Evolutionary conservation across 2,797 vertebrate species (phyloP).

Genomic region (Lophius americanus): DNA sequence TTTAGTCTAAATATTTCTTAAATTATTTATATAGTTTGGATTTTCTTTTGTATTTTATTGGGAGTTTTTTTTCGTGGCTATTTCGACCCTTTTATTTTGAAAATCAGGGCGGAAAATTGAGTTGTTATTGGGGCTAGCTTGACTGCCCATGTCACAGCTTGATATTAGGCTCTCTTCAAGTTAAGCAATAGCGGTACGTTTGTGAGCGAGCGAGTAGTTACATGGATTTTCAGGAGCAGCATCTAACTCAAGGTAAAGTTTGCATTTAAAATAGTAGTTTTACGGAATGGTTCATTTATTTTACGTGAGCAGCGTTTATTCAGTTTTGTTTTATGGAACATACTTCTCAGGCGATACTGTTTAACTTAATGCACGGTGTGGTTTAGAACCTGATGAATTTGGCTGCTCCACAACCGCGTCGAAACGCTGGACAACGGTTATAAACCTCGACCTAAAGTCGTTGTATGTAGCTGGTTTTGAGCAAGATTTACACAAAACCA

Average conservation of each 20-base stretch:
- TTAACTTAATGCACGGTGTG: slow-evolving; percentile 7
- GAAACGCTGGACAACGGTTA: slow-evolving; percentile 15
- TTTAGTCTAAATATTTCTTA: accelerated
- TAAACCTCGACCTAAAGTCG: not conserved
- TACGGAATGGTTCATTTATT: accelerated
- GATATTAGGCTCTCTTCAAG: slow-evolving; percentile 54
- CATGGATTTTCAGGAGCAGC: slow-evolving; percentile 64
- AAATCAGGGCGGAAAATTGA: not conserved
- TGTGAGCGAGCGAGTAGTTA: slow-evolving; percentile 51
- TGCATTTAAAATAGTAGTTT: accelerated
- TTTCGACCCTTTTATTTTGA: slow-evolving; percentile 29
- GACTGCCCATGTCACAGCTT: slow-evolving; percentile 58
- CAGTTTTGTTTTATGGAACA: not conserved
- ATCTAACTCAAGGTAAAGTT: slow-evolving; percentile 64
- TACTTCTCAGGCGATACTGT: not conserved
- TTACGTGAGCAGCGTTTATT: accelerated
- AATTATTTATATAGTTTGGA: accelerated
- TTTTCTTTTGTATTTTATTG: accelerated
- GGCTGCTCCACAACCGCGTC: slow-evolving; percentile 6
- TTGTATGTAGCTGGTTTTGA: not conserved
- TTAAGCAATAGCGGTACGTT: slow-evolving; percentile 63
- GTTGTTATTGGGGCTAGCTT: accelerated
- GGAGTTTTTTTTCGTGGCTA: not conserved
- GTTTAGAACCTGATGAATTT: slow-evolving; percentile 48
- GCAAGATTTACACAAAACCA: not conserved